phyloP scores from a whole-genome alignment of 2,113 vertebrate genomes.

The Campylorhamphus procurvoides region DNA sequence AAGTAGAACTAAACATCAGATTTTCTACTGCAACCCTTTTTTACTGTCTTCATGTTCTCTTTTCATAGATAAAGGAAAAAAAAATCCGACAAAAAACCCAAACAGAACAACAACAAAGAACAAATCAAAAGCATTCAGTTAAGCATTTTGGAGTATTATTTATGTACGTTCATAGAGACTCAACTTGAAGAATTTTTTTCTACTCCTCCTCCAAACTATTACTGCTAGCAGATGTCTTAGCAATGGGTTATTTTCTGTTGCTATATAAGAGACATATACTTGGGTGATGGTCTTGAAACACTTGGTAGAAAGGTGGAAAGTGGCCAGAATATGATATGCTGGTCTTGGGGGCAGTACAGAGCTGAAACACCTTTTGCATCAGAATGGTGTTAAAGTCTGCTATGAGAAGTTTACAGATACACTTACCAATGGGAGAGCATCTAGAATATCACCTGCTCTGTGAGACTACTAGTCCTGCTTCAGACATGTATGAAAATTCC shows the following conservation, averaged over 20 bases:
- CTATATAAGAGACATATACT: neutral
- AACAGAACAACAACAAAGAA: neutral
- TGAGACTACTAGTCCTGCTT: neutral
- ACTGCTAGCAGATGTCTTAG: neutral
- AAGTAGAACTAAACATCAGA: neutral
- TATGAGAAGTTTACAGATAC: neutral
- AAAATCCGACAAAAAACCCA: neutral
- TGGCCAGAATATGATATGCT: neutral
- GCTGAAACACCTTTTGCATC: neutral
- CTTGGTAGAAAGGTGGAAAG: neutral
- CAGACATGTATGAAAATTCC: neutral
- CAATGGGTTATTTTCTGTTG: neutral
- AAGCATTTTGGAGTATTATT: neutral
- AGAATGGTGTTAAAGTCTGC: neutral
- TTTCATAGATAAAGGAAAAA: neutral
- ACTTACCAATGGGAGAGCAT: neutral
- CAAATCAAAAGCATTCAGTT: neutral
- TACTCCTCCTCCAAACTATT: neutral
- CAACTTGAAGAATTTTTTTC: neutral
- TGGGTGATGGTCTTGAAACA: neutral
- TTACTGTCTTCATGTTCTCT: neutral
- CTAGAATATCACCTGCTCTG: neutral
- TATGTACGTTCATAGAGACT: neutral
- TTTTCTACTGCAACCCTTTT: neutral
- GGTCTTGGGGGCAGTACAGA: neutral